Base-by-base conservation (phyloP, 1,140 invertebrate genomes). In the Cydia strobilella region DNA sequence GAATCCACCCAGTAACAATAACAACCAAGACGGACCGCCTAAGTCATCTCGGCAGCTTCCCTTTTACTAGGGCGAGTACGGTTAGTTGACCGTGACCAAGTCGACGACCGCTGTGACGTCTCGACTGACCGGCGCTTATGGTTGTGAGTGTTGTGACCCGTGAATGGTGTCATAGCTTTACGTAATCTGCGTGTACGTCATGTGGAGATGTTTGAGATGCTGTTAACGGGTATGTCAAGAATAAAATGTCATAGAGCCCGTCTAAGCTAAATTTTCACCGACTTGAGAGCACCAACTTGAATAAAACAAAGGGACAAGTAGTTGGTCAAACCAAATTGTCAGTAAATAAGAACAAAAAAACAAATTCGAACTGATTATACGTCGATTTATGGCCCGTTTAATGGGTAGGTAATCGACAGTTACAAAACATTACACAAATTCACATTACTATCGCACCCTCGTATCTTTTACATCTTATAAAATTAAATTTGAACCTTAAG, bases 71-170 rank as follows among this genome's bases (percentile, higher is more conserved):
- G 87, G 80, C 86, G 82, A 75, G 66, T 74, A 78, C 87, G 84
- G 87, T 89, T 89, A 89, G 23, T 73, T 83, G 87, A 80, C 87
- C 87, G 81, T 89, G 87, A 87, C 86, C 84, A 82, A 75, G 76
- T 77, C 78, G 65, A 35, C 31, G 81, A 77, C 80, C 79, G 65
- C 65, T 35, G 65, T 69, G 65, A 69, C 65, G 85, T 86, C 83
- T 88, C 75, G 79, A 65, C 82, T 73, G 79, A 80, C 77, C 74
- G 77, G 73, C 76, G 74, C 62, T 79, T 79, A 77, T 79, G 65
- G 45, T 5, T 31, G 31, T 25, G 25, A 25, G n/a, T n/a, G n/a
- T 71, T 59, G 54, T 75, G 69, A 39, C 71, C 51, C 35, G 51
- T 59, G 9, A 72, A 42, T 73, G 45, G 69, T 72, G 72, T 66